These are phyloP conservation scores for Pangasianodon gigas DNA, from an alignment of 2,113 vertebrate species.

Conservation along the genomic window DNA sequence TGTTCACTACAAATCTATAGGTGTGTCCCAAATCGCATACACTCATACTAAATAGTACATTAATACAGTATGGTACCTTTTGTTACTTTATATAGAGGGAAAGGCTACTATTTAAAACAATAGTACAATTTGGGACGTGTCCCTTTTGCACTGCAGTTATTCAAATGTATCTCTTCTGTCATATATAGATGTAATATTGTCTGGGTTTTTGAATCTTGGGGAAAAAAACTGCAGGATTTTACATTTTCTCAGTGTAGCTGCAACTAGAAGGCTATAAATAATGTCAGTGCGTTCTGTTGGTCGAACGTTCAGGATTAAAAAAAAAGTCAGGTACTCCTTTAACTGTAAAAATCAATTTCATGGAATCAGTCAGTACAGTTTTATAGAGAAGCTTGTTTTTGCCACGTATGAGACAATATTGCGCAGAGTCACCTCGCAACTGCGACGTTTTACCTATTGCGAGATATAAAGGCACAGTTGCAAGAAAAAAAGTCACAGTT, in stretches of 20 bases:
- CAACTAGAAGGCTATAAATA: too few relatives aligned
- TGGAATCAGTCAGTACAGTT: background rate
- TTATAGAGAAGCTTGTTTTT: background rate
- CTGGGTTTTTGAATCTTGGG: too few relatives aligned
- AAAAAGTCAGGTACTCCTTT: too few relatives aligned
- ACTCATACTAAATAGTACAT: background rate
- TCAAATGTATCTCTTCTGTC: background rate
- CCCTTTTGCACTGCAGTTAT: background rate
- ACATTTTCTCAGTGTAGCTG: too few relatives aligned
- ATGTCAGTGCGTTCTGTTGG: too few relatives aligned
- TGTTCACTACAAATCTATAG: too few relatives aligned
- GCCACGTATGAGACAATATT: background rate
- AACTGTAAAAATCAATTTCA: background rate
- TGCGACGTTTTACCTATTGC: too few relatives aligned
- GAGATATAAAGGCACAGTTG: too few relatives aligned
- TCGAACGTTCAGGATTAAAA: background rate
- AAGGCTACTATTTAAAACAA: background rate
- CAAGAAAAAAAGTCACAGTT: too few relatives aligned
- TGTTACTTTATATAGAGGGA: background rate
- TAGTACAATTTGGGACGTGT: too few relatives aligned
- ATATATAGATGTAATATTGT: background rate
- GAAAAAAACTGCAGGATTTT: too few relatives aligned
- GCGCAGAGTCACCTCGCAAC: too few relatives aligned
- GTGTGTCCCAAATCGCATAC: background rate
- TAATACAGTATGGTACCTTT: background rate